Conservation (phyloP, 2,113 vertebrate species). For the Pipa parva region DNA sequence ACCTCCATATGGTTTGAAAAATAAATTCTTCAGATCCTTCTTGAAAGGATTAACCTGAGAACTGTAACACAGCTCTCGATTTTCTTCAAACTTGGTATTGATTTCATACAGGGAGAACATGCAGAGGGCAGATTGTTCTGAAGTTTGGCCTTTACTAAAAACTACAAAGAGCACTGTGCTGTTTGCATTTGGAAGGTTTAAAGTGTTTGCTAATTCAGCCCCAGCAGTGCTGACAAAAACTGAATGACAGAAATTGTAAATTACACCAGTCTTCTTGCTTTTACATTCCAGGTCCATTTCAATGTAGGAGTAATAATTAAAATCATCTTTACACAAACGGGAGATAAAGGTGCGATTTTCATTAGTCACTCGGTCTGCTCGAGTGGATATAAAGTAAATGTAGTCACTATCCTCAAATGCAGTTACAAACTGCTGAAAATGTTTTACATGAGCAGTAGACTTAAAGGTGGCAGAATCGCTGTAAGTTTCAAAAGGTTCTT, state of each 20-base stretch:
- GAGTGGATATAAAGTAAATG: slow-evolving; percentile 90
- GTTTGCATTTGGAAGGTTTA: slow-evolving; percentile 49
- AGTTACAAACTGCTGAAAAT: slow-evolving; percentile 69
- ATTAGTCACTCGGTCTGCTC: slow-evolving; percentile 67
- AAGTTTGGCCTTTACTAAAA: slow-evolving; percentile 69
- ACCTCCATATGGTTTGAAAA: slow-evolving; percentile 78
- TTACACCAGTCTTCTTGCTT: slow-evolving; percentile 40
- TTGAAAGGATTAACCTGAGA: slow-evolving; percentile 39
- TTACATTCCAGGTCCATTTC: slow-evolving; percentile 86
- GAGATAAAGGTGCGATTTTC: slow-evolving; percentile 82
- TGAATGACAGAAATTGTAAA: slow-evolving; percentile 76
- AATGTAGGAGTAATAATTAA: slow-evolving; percentile 86
- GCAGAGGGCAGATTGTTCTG: slow-evolving; percentile 74
- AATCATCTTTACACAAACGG: slow-evolving; percentile 80
- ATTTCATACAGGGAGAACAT: slow-evolving; percentile 75
- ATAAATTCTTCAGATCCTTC: slow-evolving; percentile 50
- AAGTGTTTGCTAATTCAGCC: slow-evolving; percentile 53
- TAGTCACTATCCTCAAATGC: slow-evolving; percentile 76
- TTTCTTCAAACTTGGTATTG: slow-evolving; percentile 69
- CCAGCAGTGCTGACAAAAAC: slow-evolving; percentile 68
- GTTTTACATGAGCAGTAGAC: slow-evolving; percentile 66
- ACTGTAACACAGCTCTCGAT: slow-evolving; percentile 79
- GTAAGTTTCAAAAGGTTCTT: slow-evolving; percentile 85
- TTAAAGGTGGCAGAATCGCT: slow-evolving; percentile 79
- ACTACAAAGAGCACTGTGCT: slow-evolving; percentile 73